A percentile compares a stretch with the other conserved stretches of the same genome.
phyloP scores from a whole-genome alignment of 2,888 invertebrate species.

The Leistus spinibarbis region DNA sequence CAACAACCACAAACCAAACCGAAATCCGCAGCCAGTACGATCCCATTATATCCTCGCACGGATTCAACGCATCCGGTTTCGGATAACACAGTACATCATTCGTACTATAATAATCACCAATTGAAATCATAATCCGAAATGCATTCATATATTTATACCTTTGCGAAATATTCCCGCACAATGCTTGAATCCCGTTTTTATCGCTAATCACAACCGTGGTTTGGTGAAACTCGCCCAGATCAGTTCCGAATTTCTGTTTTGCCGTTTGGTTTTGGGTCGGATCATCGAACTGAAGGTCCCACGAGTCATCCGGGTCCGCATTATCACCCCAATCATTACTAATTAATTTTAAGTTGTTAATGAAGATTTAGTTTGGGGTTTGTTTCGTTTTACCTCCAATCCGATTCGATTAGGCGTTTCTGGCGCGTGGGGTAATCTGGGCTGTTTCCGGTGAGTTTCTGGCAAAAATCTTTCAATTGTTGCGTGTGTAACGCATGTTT shows the following conservation, averaged over 20 bases:
- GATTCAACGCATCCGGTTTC: conserved; percentile 80
- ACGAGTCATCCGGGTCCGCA: background rate
- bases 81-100: conserved; percentile 71
- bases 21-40: conserved; percentile 76
- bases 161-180: conserved; percentile 63
- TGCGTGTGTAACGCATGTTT: conserved; percentile 68
- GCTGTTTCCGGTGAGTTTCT: conserved; percentile 34
- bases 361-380: background rate
- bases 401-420: conserved; percentile 16
- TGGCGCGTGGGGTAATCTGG: conserved; percentile 8
- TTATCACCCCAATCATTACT: background rate
- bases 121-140: background rate
- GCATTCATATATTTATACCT: conserved; percentile 53
- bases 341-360: background rate
- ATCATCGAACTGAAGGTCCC: conserved; percentile 30
- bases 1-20: conserved; percentile 85
- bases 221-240: conserved; percentile 57
- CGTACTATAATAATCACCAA: background rate
- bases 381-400: conserved; percentile 12
- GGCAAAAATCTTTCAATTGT: conserved; percentile 55
- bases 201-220: conserved; percentile 58
- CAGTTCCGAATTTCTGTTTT: conserved; percentile 31
- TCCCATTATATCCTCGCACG: conserved; percentile 91
- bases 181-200: conserved; percentile 56
- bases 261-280: conserved; percentile 5